A percentile compares a stretch with the other conserved stretches of the same genome.
These are phyloP conservation scores for Solea solea DNA, from an alignment of 2,113 vertebrate genomes.

Conservation along the genomic window DNA sequence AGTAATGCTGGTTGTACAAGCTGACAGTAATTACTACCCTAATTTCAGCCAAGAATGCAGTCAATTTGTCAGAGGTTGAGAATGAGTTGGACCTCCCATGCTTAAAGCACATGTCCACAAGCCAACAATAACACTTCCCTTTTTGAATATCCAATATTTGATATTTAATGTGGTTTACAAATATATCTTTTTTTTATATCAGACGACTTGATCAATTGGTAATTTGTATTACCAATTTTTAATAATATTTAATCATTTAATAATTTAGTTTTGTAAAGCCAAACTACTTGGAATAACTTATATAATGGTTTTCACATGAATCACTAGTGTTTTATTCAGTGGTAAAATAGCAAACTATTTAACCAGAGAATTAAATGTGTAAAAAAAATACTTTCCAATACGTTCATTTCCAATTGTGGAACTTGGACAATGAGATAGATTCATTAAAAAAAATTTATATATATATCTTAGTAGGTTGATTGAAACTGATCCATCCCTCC, in stretches of 20 bases:
- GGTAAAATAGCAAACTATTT: background rate
- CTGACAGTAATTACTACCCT: constrained; percentile 45
- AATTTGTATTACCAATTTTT: too few relatives aligned
- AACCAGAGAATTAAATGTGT: background rate
- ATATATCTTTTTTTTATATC: background rate
- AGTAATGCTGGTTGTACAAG: background rate
- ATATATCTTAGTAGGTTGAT: constrained; percentile 15
- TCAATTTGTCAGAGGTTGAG: constrained; percentile 21
- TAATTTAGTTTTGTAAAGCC: too few relatives aligned
- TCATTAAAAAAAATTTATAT: constrained; percentile 6
- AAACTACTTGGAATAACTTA: background rate
- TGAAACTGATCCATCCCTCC: constrained; percentile 50
- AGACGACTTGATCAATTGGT: background rate
- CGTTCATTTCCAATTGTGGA: background rate
- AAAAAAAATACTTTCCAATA: background rate
- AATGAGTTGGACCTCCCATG: constrained; percentile 8
- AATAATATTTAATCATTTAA: too few relatives aligned
- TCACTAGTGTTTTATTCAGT: too few relatives aligned
- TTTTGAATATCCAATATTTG: too few relatives aligned
- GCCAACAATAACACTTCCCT: background rate
- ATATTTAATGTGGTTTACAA: background rate
- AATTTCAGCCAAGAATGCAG: constrained; percentile 22
- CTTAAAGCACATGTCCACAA: background rate
- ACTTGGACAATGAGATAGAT: background rate
- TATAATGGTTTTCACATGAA: background rate